phyloP scores from a whole-genome alignment of 37 sponge, comb jelly and placozoan genomes.

The Cliona cf. orientalis region DNA sequence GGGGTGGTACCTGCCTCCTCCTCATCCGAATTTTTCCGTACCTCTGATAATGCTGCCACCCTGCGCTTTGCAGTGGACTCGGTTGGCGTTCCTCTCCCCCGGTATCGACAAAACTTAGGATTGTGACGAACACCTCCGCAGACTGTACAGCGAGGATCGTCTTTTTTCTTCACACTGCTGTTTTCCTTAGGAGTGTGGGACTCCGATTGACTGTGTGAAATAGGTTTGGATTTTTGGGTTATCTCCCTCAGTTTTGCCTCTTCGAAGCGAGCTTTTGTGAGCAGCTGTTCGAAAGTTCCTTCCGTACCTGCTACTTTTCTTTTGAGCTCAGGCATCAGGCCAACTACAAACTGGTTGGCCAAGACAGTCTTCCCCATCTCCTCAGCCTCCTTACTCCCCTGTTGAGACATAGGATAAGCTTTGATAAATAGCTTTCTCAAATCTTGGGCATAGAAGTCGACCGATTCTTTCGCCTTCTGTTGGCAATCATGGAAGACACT shows the following conservation, averaged over 20 bases:
- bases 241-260: constrained; percentile 49
- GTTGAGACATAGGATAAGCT: constrained; percentile 20
- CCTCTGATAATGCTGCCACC: too few species aligned
- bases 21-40: too few species aligned
- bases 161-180: too few species aligned
- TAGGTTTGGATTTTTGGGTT: too few species aligned
- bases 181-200: too few species aligned
- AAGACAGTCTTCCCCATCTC: constrained; percentile 44
- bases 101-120: too few species aligned
- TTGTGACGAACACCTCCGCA: too few species aligned
- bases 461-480: constrained; percentile 42
- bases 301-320: constrained; percentile 38
- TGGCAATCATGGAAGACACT: constrained; percentile 48
- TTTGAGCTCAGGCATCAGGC: constrained; percentile 40
- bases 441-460: constrained; percentile 60
- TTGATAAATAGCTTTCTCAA: constrained; percentile 35
- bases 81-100: too few species aligned
- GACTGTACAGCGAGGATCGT: too few species aligned
- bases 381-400: constrained; percentile 48
- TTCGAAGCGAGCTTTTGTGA: constrained; percentile 51
- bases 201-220: too few species aligned
- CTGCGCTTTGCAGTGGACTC: too few species aligned
- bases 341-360: constrained; percentile 55
- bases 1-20: too few species aligned
- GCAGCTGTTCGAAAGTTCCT: constrained; percentile 47